Conservation (phyloP, 2,113 vertebrate genomes). For the Peromyscus maniculatus region DNA sequence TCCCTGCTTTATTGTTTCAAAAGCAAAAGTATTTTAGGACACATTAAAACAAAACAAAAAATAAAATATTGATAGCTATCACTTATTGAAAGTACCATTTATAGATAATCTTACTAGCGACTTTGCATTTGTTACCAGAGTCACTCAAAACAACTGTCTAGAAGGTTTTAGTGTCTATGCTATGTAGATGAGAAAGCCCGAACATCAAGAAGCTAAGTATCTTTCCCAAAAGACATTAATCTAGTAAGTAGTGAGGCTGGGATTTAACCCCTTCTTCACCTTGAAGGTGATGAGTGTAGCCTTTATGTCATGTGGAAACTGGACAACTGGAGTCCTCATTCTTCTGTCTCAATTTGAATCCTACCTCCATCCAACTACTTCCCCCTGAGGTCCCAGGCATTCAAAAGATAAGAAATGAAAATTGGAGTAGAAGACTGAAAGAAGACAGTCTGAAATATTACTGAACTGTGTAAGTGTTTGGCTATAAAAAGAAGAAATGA, state of each 20-base stretch:
- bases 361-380: neutral
- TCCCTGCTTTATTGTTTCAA: neutral
- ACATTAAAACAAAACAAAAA: neutral
- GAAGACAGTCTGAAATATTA: neutral
- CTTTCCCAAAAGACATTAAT: neutral
- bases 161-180: neutral
- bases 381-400: neutral
- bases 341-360: neutral
- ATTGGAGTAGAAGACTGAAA: neutral
- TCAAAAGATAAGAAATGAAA: neutral
- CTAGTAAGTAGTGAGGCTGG: neutral
- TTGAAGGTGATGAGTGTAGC: neutral
- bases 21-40: conserved; percentile 7
- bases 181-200: neutral
- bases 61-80: neutral
- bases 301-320: neutral
- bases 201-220: neutral
- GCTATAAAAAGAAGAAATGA: neutral
- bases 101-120: neutral
- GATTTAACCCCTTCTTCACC: neutral
- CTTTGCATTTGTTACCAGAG: neutral
- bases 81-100: conserved; percentile 6
- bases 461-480: neutral
- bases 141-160: neutral
- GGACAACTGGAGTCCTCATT: neutral